Evolutionary conservation across 2,888 invertebrate genomes (phyloP).

Genomic region (Hydriomena furcata): DNA sequence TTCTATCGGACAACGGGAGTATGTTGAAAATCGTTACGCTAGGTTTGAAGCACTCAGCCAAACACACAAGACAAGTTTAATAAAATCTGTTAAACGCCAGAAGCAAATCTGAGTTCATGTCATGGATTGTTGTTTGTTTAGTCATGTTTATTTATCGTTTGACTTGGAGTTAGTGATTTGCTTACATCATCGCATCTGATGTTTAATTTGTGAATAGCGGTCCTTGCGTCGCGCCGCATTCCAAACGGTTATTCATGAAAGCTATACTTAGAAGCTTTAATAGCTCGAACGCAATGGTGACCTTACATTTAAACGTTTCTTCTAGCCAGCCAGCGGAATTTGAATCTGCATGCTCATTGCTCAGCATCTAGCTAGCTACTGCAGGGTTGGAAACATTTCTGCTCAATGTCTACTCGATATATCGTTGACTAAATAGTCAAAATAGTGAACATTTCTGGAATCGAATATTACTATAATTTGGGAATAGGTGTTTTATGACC

Average conservation of each 20-base stretch:
- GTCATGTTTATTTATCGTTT: conserved; percentile 8
- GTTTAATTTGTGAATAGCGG: conserved; percentile 20
- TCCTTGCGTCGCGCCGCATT: conserved; percentile 16
- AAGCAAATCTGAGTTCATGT: conserved; percentile 6
- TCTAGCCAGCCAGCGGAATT: too few relatives aligned
- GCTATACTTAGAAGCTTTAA: conserved; percentile 8
- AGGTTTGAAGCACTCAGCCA: background rate
- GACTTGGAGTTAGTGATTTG: conserved; percentile 13
- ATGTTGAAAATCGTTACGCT: background rate
- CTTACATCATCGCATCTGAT: conserved; percentile 24
- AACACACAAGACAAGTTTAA: background rate
- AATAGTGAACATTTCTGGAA: too few relatives aligned
- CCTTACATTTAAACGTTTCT: too few relatives aligned
- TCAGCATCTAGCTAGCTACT: too few relatives aligned
- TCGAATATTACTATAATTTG: too few relatives aligned
- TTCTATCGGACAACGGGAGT: background rate
- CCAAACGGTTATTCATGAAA: conserved; percentile 16
- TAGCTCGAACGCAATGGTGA: background rate
- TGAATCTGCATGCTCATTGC: background rate
- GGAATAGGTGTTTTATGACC: too few relatives aligned
- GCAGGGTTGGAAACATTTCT: too few relatives aligned
- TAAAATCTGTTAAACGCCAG: background rate
- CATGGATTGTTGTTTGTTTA: conserved; percentile 10
- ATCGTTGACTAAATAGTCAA: too few relatives aligned
- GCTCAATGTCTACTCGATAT: too few relatives aligned